phyloP scores from a whole-genome alignment of 2,888 invertebrate genomes.

The Pyralis farinalis region DNA sequence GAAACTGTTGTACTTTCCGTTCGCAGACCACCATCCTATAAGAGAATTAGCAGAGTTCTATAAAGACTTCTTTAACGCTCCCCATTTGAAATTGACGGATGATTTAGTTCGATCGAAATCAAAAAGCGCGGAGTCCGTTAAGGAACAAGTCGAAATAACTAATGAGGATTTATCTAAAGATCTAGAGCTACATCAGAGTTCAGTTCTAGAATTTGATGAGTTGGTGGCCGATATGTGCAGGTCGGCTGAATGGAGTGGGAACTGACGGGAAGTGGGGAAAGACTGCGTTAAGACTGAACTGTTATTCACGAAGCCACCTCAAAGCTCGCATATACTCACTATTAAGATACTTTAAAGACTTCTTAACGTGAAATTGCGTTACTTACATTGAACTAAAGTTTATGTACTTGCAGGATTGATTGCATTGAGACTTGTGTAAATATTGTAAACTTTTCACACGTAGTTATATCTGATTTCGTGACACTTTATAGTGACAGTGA shows the following conservation, averaged over 20 bases:
- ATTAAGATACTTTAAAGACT: too few relatives aligned
- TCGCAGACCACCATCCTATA: slow-evolving; percentile 86
- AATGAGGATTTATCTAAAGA: slow-evolving; percentile 84
- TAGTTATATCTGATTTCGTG: too few relatives aligned
- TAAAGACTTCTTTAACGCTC: slow-evolving; percentile 89
- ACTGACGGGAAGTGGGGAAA: slow-evolving; percentile 35
- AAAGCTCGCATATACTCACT: too few relatives aligned
- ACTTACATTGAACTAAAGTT: too few relatives aligned
- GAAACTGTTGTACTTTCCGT: slow-evolving; percentile 87
- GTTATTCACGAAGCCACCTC: slow-evolving; percentile 14
- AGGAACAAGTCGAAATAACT: slow-evolving; percentile 52
- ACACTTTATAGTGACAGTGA: too few relatives aligned
- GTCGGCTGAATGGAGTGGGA: slow-evolving; percentile 82
- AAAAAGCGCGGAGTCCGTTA: slow-evolving; percentile 37
- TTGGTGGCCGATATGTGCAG: slow-evolving; percentile 86
- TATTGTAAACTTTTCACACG: too few relatives aligned
- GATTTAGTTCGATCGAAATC: slow-evolving; percentile 29
- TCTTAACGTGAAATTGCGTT: too few relatives aligned
- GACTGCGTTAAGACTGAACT: slow-evolving; percentile 35
- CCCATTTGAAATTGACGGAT: slow-evolving; percentile 59
- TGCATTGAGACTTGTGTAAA: too few relatives aligned
- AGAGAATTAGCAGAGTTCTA: slow-evolving; percentile 90
- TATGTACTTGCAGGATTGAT: too few relatives aligned
- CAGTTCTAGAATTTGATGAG: slow-evolving; percentile 87
- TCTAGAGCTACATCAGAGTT: slow-evolving; percentile 87